A percentile compares a stretch with the other conserved stretches of the same genome.
Evolutionary conservation across 30 jellyfish, hydroid and myxozoan species (phyloP).

Genomic region (Aurelia coerulea): DNA sequence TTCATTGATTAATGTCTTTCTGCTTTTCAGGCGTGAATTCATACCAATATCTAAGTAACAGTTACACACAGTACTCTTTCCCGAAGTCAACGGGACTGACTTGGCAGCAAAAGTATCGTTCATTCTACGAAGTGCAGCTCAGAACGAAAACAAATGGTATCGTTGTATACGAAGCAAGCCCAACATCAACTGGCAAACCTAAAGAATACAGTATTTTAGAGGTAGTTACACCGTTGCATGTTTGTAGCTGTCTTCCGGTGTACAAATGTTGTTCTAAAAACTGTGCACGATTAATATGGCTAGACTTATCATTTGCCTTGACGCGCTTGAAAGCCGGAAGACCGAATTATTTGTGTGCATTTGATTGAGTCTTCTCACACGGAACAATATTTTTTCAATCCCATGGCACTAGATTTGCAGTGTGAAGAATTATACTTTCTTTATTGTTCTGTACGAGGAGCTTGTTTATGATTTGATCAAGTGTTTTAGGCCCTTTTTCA

Average conservation of each 20-base stretch:
- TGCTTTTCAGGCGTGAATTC: constrained; percentile 76
- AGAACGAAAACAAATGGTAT: constrained; percentile 83
- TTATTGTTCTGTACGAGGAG: too few relatives aligned
- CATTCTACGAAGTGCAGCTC: constrained; percentile 85
- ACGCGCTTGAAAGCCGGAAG: too few relatives aligned
- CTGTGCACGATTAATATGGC: too few relatives aligned
- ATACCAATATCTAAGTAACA: constrained; percentile 71
- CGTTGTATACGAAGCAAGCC: constrained; percentile 84
- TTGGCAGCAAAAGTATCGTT: constrained; percentile 77
- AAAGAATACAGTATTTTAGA: constrained; percentile 90
- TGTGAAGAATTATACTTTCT: too few relatives aligned
- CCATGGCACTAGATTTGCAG: too few relatives aligned
- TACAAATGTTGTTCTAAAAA: too few relatives aligned
- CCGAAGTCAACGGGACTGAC: constrained; percentile 47
- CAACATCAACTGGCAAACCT: constrained; percentile 31
- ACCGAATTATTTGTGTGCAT: too few relatives aligned
- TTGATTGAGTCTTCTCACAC: too few relatives aligned
- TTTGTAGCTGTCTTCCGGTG: background rate
- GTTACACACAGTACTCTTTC: constrained; percentile 88
- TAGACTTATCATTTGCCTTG: too few relatives aligned
- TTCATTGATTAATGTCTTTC: background rate
- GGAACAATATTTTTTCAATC: too few relatives aligned
- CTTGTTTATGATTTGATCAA: too few relatives aligned
- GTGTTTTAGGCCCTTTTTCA: too few relatives aligned
- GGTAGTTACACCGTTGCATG: constrained; percentile 38